Conservation (phyloP, 2,888 invertebrate genomes). For the Eustalomyia histrio region DNA sequence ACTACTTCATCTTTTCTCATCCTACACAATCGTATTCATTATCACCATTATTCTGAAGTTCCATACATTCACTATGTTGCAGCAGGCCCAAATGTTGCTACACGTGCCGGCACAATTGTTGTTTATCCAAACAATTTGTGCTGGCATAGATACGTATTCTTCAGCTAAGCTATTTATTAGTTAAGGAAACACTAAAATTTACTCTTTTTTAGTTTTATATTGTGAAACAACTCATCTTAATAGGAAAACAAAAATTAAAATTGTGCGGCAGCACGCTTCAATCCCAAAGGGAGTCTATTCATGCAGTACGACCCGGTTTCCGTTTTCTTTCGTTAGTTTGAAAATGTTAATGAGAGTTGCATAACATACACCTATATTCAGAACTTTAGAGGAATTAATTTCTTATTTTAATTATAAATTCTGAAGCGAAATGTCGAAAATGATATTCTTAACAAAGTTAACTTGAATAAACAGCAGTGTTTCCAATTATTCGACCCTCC, state of each 20-base stretch:
- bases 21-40: conserved; percentile 19
- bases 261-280: conserved; percentile 50
- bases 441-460: no score
- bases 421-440: no score
- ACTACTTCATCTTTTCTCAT: conserved; percentile 20
- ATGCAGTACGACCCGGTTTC: conserved; percentile 46
- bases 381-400: background rate
- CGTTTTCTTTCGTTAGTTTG: conserved; percentile 39
- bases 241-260: conserved; percentile 66
- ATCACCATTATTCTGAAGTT: conserved; percentile 64
- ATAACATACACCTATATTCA: conserved; percentile 37
- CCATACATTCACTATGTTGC: conserved; percentile 40
- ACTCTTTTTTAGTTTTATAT: conserved; percentile 26
- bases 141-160: conserved; percentile 56
- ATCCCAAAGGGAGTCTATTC: conserved; percentile 45
- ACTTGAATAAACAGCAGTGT: no score
- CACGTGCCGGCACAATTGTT: conserved; percentile 76
- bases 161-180: conserved; percentile 67
- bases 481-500: no score
- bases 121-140: conserved; percentile 78
- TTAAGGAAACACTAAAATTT: conserved; percentile 67
- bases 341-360: conserved; percentile 49
- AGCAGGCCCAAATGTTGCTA: conserved; percentile 57
- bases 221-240: conserved; percentile 31
- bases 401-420: no score